Conservation (phyloP, 2,888 invertebrate genomes). For the Escarpia spicata region DNA sequence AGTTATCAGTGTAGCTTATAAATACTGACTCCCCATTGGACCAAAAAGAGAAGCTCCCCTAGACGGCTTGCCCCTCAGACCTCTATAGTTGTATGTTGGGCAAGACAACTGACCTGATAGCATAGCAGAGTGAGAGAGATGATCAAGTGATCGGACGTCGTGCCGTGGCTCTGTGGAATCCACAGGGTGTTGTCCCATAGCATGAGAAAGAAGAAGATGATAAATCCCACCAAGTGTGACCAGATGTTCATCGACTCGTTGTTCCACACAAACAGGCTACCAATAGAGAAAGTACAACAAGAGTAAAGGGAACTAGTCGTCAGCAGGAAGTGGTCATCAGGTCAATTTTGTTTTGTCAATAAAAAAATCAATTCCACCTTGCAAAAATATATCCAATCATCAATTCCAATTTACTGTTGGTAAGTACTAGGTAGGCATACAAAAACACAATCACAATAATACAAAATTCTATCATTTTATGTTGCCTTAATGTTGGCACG, state of each 20-base stretch:
- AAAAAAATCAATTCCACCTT: no score
- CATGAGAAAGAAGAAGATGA: constrained; percentile 81
- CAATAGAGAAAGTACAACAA: not conserved
- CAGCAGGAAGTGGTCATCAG: not conserved
- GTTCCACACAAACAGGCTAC: constrained; percentile 93
- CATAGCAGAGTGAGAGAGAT: constrained; percentile 85
- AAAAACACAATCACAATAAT: not conserved
- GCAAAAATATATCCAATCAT: no score
- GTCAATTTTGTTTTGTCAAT: no score
- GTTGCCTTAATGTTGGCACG: not conserved
- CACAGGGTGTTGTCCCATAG: constrained; percentile 77
- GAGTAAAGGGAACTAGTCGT: not conserved
- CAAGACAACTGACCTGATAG: constrained; percentile 78
- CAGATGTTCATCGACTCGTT: constrained; percentile 98
- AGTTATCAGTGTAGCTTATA: no score
- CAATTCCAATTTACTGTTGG: no score
- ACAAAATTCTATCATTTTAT: not conserved
- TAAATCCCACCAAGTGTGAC: constrained; percentile 80
- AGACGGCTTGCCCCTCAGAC: no score
- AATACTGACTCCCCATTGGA: no score
- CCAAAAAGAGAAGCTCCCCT: no score
- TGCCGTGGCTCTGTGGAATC: constrained; percentile 77
- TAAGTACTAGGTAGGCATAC: no score
- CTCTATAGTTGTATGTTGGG: no score
- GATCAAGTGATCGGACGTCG: constrained; percentile 83